These are phyloP conservation scores for Gymnocypris eckloni DNA, from an alignment of 2,797 vertebrate genomes.

Conservation along the genomic window DNA sequence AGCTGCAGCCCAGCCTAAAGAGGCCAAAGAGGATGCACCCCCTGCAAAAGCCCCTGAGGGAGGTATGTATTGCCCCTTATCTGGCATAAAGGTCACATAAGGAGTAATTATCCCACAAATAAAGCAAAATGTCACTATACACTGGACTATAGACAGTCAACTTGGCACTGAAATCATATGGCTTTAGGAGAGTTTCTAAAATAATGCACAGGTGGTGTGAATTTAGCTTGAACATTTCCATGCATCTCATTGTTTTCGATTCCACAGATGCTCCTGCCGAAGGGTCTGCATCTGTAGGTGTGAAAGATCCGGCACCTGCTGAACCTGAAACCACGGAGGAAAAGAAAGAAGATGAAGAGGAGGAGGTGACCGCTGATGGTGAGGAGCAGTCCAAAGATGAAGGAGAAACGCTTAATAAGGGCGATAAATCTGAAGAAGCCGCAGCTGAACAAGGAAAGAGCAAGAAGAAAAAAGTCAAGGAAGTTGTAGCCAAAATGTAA, in stretches of 20 bases:
- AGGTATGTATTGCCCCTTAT: conserved; percentile 77
- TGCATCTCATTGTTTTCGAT: background rate
- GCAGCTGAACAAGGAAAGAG: conserved; percentile 54
- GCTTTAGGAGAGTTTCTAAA: background rate
- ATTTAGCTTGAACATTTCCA: background rate
- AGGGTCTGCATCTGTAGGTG: conserved; percentile 85
- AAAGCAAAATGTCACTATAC: background rate
- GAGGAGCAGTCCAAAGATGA: conserved; percentile 66
- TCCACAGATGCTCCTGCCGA: conserved; percentile 83
- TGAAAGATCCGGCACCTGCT: conserved; percentile 71
- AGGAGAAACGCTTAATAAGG: conserved; percentile 46
- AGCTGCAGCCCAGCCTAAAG: conserved; percentile 85
- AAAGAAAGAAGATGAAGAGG: conserved; percentile 71
- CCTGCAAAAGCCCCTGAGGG: conserved; percentile 84
- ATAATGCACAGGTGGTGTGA: background rate
- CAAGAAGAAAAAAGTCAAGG: conserved; percentile 62
- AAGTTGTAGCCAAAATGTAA: conserved; percentile 74
- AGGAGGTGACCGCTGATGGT: conserved; percentile 73
- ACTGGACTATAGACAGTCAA: background rate
- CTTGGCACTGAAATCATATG: background rate
- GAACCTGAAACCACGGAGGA: conserved; percentile 73
- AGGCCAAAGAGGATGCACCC: conserved; percentile 88
- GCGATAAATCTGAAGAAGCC: conserved; percentile 58
- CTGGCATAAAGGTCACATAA: background rate
- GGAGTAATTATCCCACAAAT: background rate